phyloP scores from a whole-genome alignment of 1,140 invertebrate genomes.

The Diorhabda sublineata region DNA sequence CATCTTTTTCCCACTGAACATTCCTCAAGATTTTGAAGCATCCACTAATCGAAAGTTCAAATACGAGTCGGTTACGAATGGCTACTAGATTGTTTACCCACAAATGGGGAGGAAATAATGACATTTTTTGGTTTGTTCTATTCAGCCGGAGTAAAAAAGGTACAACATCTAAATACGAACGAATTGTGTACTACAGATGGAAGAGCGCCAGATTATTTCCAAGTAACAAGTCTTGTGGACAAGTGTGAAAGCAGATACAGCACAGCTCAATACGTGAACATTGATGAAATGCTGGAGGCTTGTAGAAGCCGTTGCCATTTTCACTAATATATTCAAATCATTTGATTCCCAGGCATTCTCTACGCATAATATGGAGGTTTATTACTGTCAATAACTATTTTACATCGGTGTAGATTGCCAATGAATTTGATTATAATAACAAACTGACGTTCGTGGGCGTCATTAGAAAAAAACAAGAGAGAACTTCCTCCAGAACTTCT shows the following conservation, averaged over 20 bases:
- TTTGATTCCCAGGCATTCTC: slow-evolving; percentile 19
- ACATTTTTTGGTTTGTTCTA: slow-evolving; percentile 49
- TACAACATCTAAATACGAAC: slow-evolving; percentile 43
- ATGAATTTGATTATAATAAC: neutral
- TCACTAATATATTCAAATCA: slow-evolving; percentile 35
- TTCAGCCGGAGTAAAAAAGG: slow-evolving; percentile 49
- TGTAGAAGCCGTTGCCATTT: slow-evolving; percentile 46
- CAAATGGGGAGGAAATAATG: too few relatives aligned
- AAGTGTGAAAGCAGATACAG: too few relatives aligned
- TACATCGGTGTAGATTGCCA: slow-evolving; percentile 7
- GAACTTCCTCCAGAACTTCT: neutral
- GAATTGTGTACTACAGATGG: slow-evolving; percentile 46
- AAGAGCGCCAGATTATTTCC: slow-evolving; percentile 43
- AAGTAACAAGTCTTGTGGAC: neutral
- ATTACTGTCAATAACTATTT: slow-evolving; percentile 3
- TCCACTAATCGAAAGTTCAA: too few relatives aligned
- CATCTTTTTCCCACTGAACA: too few relatives aligned
- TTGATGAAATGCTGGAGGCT: slow-evolving; percentile 45
- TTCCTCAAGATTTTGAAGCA: too few relatives aligned
- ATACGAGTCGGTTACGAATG: too few relatives aligned
- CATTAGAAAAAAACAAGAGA: too few relatives aligned
- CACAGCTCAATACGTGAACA: neutral
- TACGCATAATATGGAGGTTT: neutral
- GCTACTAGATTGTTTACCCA: too few relatives aligned
- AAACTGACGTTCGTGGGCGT: neutral